Evolutionary conservation across 2,797 vertebrate genomes (phyloP), one percentile per base, ranked within the genome.

Genomic region (Bufotes viridis): DNA sequence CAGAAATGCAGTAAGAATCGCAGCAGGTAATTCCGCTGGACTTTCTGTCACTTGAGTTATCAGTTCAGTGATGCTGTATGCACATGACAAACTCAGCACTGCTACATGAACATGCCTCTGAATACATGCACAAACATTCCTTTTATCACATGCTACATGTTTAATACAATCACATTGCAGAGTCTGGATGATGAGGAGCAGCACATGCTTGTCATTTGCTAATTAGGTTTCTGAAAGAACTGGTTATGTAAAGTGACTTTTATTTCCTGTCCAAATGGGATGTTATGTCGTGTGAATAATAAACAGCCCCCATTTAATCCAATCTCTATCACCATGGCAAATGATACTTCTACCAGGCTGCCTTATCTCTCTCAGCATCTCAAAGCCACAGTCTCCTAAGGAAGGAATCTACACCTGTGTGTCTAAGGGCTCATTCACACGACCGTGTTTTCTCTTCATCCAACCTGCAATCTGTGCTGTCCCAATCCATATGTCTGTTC

Each of bases 291-390:
- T 29, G 24, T 82, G 70, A 82, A 87, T 87, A 61, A 78, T 29
- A 67, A 82, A 42, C 67, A 86, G 53, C 67, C 24, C 18, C 18
- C 57, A 83, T 83, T 67, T 87, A 78, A 83, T 83, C 60, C 63
- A 87, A 82, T 87, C 58, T 65, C 8, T 15, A 87, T 87, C 60
- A 78, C 81, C 86, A 87, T 83, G 86, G 86, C 18, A 74, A 87
- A 82, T 67, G 17, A 55, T 61, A 61, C 65, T 60, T 65, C 63
- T 67, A 82, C 7, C 42, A 75, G 58, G 20, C 51, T 78, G 69
- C 20, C 26, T 67, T 67, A 81, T 80, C 24, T 6, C 12, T 57
- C 13, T 2, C 24, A 42, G 67, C 42, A 74, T 84, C 53, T 55
- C 42, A 55, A n/a, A 26, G n/a, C 63, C 29, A 70, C 26, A 2